Evolutionary conservation across 2,888 invertebrate species (phyloP), one percentile per base, ranked within the genome.

Genomic region (Eupithecia dodoneata): DNA sequence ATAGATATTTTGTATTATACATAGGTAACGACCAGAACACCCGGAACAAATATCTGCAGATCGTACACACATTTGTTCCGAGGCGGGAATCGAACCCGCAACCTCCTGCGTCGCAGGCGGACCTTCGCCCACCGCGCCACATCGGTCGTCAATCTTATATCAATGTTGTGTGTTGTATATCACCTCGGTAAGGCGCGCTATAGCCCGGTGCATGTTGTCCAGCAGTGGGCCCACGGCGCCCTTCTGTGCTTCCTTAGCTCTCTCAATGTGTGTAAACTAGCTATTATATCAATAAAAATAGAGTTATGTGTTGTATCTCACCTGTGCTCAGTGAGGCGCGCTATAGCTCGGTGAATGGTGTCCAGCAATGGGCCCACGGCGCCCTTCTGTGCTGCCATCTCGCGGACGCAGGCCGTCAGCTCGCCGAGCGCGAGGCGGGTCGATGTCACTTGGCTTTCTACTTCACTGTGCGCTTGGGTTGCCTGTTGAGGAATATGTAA

Each of bases 221-320:
- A 99, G 97, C 79, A 99, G 96, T 0, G 98, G 97, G 0, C 97
- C 97, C 2, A 99, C 98, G 72, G 98, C 97, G 3, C 99, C 99
- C 47, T 98, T 97, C 86, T 98, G 98, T 0, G 99, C 97, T 44
- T 98, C 97, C 69, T n/a, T n/a, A n/a, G n/a, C n/a, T n/a, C n/a
- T n/a, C n/a, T n/a, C n/a, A n/a, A n/a, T n/a, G n/a, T n/a, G n/a
- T n/a, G n/a, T n/a, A n/a, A n/a, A n/a, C n/a, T n/a, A n/a, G n/a
- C n/a, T n/a, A n/a, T 44, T 45, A 45, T 47, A 47, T 47, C 9
- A 47, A 47, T 47, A 3, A 49, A 3, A 12, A 49, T 52, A 52
- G 52, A 52, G 15, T 52, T 15, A 15, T n/a, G n/a, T 45, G 4
- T 45, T 45, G 7, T 45, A 45, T 52, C 6, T 59, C 12, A 96